phyloP scores from a whole-genome alignment of 2,797 vertebrate genomes.

The Octomys mimax region DNA sequence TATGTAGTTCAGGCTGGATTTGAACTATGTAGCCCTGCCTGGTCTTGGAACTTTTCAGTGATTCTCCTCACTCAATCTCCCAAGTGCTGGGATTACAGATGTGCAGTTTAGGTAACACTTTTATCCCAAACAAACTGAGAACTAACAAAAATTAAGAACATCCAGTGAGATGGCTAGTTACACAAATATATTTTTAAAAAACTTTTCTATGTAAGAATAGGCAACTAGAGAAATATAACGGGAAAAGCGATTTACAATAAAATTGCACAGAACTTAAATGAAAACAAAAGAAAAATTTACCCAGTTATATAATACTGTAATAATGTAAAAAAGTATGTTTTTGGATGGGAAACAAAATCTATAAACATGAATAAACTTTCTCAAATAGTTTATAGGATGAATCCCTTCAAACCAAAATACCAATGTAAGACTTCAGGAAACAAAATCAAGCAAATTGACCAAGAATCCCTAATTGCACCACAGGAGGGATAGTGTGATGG shows the following conservation, averaged over 20 bases:
- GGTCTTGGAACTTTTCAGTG: background rate
- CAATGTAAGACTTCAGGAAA: conserved; percentile 36
- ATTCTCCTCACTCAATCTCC: background rate
- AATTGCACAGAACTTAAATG: background rate
- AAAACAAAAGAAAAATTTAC: conserved; percentile 52
- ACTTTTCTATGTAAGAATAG: conserved; percentile 55
- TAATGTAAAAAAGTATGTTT: conserved; percentile 40
- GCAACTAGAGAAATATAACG: conserved; percentile 68
- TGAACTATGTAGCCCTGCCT: background rate
- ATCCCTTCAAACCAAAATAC: conserved; percentile 46
- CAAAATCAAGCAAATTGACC: conserved; percentile 1
- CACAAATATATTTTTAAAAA: conserved; percentile 49
- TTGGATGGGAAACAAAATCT: conserved; percentile 25
- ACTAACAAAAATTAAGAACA: conserved; percentile 60
- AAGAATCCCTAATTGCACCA: background rate
- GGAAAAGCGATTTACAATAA: conserved; percentile 36
- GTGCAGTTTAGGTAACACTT: background rate
- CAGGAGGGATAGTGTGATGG: background rate
- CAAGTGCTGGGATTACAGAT: background rate
- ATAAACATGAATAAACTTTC: conserved; percentile 29
- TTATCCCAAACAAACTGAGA: conserved; percentile 58
- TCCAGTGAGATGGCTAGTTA: conserved; percentile 47
- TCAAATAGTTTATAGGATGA: conserved; percentile 15
- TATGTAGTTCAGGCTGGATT: background rate
- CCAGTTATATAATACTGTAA: background rate